Conservation (phyloP, 1,140 invertebrate species). For the Lepidurus couesii region DNA sequence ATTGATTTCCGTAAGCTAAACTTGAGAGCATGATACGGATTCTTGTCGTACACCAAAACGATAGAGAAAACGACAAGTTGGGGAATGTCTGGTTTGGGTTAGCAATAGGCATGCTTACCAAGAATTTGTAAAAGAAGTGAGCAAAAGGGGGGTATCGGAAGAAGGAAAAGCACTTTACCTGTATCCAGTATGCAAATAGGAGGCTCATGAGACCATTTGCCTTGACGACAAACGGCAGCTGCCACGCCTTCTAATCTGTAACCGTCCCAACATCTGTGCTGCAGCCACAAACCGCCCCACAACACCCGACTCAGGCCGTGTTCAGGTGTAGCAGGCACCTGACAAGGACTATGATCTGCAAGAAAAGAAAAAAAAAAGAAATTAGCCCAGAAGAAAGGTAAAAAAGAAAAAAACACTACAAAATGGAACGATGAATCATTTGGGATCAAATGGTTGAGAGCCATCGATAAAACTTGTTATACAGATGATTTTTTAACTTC, state of each 20-base stretch:
- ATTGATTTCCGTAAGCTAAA: too few species aligned
- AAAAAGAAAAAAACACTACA: neutral
- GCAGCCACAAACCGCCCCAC: constrained; percentile 31
- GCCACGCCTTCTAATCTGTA: constrained; percentile 31
- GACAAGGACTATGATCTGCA: neutral
- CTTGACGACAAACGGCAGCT: constrained; percentile 32
- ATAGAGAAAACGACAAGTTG: too few species aligned
- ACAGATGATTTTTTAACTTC: neutral
- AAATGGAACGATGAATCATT: neutral
- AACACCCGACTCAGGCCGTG: constrained; percentile 32
- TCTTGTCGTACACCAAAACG: too few species aligned
- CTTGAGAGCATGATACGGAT: too few species aligned
- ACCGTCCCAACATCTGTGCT: constrained; percentile 30
- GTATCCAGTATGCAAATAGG: constrained; percentile 26
- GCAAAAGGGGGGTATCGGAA: neutral
- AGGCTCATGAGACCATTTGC: constrained; percentile 32
- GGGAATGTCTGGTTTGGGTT: too few species aligned
- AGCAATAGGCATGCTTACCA: too few species aligned
- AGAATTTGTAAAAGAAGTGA: neutral
- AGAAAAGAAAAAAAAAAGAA: constrained; percentile 1
- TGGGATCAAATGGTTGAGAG: neutral
- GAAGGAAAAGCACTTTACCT: neutral
- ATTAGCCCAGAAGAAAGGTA: neutral
- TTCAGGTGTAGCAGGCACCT: constrained; percentile 28
- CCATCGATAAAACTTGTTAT: constrained; percentile 2